A percentile compares a stretch with the other conserved stretches of the same genome.
These are phyloP conservation scores for Drosophila nasuta DNA, from an alignment of 1,140 invertebrate species.

Conservation along the genomic window DNA sequence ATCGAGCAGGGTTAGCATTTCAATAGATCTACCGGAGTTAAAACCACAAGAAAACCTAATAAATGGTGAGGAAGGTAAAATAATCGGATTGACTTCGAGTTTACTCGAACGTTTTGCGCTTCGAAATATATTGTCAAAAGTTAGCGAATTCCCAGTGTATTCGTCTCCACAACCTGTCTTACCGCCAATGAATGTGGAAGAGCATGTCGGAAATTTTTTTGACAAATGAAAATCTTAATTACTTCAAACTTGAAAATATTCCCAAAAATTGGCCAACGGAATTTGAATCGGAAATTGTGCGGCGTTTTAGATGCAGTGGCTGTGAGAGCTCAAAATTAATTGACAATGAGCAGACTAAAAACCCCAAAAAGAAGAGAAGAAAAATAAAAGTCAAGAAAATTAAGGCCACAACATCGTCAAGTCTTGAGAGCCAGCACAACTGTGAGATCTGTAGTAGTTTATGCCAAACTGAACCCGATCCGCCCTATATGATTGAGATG, in stretches of 20 bases:
- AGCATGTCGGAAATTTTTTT: neutral
- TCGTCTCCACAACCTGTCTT: too few relatives aligned
- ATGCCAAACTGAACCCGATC: constrained; percentile 12
- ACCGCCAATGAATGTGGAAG: neutral
- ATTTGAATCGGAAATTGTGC: constrained; percentile 13
- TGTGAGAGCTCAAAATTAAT: neutral
- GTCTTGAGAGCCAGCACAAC: too few relatives aligned
- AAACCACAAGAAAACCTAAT: too few relatives aligned
- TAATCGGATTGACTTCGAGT: too few relatives aligned
- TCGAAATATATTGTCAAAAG: too few relatives aligned
- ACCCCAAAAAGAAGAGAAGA: neutral
- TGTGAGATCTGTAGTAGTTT: constrained; percentile 29
- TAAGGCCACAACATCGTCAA: neutral
- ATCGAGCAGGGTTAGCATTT: too few relatives aligned
- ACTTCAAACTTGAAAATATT: neutral
- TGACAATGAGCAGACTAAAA: neutral
- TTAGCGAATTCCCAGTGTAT: too few relatives aligned
- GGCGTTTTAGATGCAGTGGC: neutral
- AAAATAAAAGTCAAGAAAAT: neutral
- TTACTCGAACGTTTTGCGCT: too few relatives aligned
- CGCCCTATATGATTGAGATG: constrained; percentile 39
- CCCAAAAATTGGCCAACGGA: constrained; percentile 11
- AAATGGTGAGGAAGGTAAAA: too few relatives aligned
- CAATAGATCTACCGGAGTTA: too few relatives aligned
- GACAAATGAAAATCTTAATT: neutral